These are phyloP conservation scores for Torymus aiolomorphi DNA, from an alignment of 2,888 invertebrate species.

Conservation along the genomic window DNA sequence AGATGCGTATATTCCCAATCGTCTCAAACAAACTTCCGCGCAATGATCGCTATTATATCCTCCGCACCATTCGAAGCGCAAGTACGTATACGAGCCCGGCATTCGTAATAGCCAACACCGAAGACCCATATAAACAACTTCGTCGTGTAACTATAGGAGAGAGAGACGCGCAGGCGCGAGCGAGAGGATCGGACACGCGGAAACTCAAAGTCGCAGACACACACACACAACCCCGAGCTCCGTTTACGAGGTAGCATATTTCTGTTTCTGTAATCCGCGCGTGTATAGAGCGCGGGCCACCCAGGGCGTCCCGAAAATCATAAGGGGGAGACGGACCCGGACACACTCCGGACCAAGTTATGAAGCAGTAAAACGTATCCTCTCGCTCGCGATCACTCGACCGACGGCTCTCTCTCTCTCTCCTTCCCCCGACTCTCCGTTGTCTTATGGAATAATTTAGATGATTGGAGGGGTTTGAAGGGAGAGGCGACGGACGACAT, in stretches of 20 bases:
- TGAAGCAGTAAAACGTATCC: slow-evolving; percentile 61
- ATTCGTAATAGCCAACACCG: slow-evolving; percentile 37
- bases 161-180: slow-evolving; percentile 13
- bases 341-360: slow-evolving; percentile 71
- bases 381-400: neutral
- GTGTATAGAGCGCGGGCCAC: slow-evolving; percentile 49
- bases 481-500: too few relatives aligned
- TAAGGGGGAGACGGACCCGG: slow-evolving; percentile 70
- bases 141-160: neutral
- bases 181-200: slow-evolving; percentile 36
- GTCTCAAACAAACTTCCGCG: too few relatives aligned
- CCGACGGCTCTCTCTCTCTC: slow-evolving; percentile 46
- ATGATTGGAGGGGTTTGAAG: slow-evolving; percentile 67
- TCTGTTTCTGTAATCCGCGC: slow-evolving; percentile 70
- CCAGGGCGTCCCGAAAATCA: slow-evolving; percentile 68
- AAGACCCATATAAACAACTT: slow-evolving; percentile 63
- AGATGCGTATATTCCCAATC: too few relatives aligned
- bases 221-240: slow-evolving; percentile 50
- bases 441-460: slow-evolving; percentile 74
- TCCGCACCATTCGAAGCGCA: too few relatives aligned
- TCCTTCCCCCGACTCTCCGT: slow-evolving; percentile 17
- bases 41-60: too few relatives aligned
- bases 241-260: slow-evolving; percentile 75
- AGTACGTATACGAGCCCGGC: slow-evolving; percentile 25
- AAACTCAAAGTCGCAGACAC: slow-evolving; percentile 52